Base-by-base conservation (phyloP, 1,140 invertebrate genomes). In the Macrotrachela quadricornifera region DNA sequence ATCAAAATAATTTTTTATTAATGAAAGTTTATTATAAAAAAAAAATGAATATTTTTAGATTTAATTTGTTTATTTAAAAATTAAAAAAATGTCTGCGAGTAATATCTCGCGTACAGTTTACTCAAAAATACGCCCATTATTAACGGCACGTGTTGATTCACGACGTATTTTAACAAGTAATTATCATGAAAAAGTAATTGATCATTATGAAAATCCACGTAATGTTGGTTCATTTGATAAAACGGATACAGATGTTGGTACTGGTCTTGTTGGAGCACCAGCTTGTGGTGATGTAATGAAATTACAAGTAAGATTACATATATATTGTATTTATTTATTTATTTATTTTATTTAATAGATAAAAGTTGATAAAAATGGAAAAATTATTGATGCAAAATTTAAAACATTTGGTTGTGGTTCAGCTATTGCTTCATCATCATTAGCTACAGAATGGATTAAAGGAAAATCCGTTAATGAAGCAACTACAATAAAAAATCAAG, bases 221-320 rank as follows among this genome's bases (percentile, higher is more conserved):
- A 99, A 99, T 75, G 92, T 97, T 61, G 94, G 94, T 0, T 87
- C 90, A 0, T 64, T 99, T 54, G 85, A 99, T 64, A 97, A 97
- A 67, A 83, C 85, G 67, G 86, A 96, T 60, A 76, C 77, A 46
- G 81, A 76, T 60, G 90, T 99, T 45, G 94, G 94, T 8, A 99
- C 92, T 36, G 94, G 94, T 0, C 73, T 99, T 14, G 94, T 99
- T 21, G 92, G 94, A 44, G 92, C 92, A 15, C 94, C 94, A 37
- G 92, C 92, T 41, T 99, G 94, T 72, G 94, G 94, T 40, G 94
- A 99, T 77, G 94, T 99, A 1, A 99, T 99, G 92, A 97, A 97
- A 72, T 70, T 99, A 38, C 94, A 99, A 67, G 88, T 96, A 60
- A 18, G 51, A 57, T 47, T 36, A 41, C 16, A 45, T 37, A 13